These are phyloP conservation scores for Drosophila lacicola DNA, from an alignment of 2,888 invertebrate genomes.

Conservation along the genomic window DNA sequence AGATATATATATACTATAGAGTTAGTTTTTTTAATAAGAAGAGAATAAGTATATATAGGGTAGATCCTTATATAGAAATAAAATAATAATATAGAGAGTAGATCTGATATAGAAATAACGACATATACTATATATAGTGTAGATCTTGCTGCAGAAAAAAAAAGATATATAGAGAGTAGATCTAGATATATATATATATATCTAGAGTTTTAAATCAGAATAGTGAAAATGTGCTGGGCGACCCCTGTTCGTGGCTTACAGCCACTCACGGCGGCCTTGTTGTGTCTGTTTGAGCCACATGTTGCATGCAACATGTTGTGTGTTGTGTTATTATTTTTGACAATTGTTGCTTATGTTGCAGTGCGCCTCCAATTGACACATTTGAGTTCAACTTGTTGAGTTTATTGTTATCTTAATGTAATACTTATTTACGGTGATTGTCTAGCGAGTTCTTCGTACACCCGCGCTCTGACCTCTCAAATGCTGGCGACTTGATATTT, in stretches of 20 bases:
- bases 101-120: too few species aligned
- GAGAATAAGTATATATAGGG: too few species aligned
- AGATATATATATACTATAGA: too few species aligned
- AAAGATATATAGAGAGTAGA: too few species aligned
- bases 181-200: too few species aligned
- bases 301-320: conserved; percentile 63
- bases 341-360: conserved; percentile 65
- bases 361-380: conserved; percentile 57
- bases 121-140: too few species aligned
- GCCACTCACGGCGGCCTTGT: conserved; percentile 23
- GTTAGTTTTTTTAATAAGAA: too few species aligned
- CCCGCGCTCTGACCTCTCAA: not conserved
- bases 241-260: not conserved
- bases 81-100: too few species aligned
- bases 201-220: too few species aligned
- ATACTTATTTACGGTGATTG: conserved; percentile 27
- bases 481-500: conserved; percentile 34
- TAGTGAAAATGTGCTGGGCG: not conserved
- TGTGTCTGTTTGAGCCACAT: conserved; percentile 13
- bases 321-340: conserved; percentile 74
- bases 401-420: conserved; percentile 51
- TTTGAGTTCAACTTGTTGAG: conserved; percentile 70
- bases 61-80: too few species aligned
- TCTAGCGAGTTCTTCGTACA: not conserved
- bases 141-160: too few species aligned